phyloP scores from a whole-genome alignment of 2,888 invertebrate genomes.

The Sinohyriopsis cumingii region DNA sequence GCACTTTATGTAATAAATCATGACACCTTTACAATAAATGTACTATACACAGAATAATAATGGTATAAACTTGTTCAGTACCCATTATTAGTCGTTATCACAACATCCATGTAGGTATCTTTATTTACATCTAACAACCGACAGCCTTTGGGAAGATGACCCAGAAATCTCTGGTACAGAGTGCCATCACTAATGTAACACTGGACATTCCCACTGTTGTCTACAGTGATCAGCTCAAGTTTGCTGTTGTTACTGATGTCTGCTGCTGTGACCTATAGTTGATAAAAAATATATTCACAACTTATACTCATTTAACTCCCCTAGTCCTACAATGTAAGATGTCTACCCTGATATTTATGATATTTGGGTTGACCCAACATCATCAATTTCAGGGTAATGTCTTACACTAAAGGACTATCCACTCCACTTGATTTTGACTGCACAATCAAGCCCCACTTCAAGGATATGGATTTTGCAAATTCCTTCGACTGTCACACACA shows the following conservation, averaged over 20 bases:
- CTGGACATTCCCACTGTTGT: conserved; percentile 60
- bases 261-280: conserved; percentile 58
- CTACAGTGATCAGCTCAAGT: conserved; percentile 60
- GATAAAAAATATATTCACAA: background rate
- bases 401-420: no score
- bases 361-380: no score
- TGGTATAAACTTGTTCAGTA: conserved; percentile 15
- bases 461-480: no score
- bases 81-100: conserved; percentile 64
- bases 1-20: no score
- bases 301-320: background rate
- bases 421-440: no score
- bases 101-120: conserved; percentile 59
- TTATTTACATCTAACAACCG: conserved; percentile 56
- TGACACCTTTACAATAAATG: no score
- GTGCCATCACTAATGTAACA: conserved; percentile 54
- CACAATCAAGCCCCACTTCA: no score
- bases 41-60: no score
- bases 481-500: no score
- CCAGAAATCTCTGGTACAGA: conserved; percentile 47
- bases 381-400: no score
- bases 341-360: no score
- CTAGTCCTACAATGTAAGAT: background rate
- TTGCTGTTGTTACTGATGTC: conserved; percentile 57
- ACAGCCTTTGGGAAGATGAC: conserved; percentile 52